Evolutionary conservation across 2,888 invertebrate genomes (phyloP).

Genomic region (Tolmerus cingulatus): DNA sequence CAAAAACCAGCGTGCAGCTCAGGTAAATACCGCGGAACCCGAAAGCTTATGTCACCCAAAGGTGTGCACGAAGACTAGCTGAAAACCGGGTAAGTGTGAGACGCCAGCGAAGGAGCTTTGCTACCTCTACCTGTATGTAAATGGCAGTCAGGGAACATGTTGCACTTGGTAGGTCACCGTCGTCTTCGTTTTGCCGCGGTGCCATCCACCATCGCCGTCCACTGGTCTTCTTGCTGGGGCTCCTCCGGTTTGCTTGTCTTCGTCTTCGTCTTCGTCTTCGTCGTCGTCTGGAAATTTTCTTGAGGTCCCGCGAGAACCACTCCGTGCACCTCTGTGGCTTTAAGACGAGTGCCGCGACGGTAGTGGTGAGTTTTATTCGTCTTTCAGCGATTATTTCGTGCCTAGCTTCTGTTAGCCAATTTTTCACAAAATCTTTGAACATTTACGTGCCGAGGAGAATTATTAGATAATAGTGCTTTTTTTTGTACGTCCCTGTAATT

Average conservation of each 20-base stretch:
- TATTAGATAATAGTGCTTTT: neutral
- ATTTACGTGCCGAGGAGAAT: neutral
- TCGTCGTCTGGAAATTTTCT: neutral
- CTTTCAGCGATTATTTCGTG: neutral
- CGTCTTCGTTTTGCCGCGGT: neutral
- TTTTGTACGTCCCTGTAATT: neutral
- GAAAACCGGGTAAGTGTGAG: neutral
- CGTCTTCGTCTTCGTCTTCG: neutral
- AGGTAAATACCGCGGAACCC: neutral
- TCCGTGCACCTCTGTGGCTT: neutral
- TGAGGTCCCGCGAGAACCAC: neutral
- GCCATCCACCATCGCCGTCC: neutral
- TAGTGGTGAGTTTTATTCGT: neutral
- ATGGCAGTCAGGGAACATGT: neutral
- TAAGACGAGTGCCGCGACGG: neutral
- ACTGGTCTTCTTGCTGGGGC: neutral
- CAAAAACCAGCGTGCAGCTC: neutral
- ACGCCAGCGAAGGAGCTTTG: neutral
- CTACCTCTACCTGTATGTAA: neutral
- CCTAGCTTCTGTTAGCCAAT: neutral
- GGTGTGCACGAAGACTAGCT: neutral
- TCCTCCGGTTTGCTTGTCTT: neutral
- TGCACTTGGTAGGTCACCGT: conserved; percentile 23
- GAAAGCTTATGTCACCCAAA: neutral
- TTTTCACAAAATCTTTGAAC: neutral